A percentile compares a stretch with the other conserved stretches of the same genome.
phyloP scores from a whole-genome alignment of 2,888 invertebrate genomes.

The Ceriagrion tenellum region DNA sequence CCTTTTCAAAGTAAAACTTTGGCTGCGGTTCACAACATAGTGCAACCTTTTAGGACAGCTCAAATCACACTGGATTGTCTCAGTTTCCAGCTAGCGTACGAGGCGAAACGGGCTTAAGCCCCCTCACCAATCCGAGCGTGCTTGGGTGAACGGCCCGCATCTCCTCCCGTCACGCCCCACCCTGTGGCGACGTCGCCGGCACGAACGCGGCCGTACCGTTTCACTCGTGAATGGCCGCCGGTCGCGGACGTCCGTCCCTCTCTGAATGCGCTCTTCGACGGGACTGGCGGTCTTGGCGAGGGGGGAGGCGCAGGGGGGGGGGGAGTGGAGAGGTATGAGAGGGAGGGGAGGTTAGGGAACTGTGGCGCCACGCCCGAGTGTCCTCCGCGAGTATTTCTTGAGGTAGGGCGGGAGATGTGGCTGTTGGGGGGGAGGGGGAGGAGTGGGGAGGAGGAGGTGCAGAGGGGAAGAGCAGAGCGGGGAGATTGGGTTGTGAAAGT shows the following conservation, averaged over 20 bases:
- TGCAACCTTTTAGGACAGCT: too few species aligned
- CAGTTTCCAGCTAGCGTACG: too few species aligned
- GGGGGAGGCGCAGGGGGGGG: neutral
- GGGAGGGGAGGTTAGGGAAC: neutral
- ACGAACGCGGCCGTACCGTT: neutral
- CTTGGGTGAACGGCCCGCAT: too few species aligned
- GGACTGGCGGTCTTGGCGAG: neutral
- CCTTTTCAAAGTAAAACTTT: too few species aligned
- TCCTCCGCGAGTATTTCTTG: slow-evolving; percentile 49
- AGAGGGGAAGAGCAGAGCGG: neutral
- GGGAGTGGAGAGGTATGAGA: neutral
- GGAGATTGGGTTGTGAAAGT: neutral
- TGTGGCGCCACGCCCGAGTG: slow-evolving; percentile 18
- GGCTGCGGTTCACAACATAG: too few species aligned
- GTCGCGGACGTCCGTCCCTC: neutral
- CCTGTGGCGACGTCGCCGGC: too few species aligned
- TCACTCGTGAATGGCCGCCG: neutral
- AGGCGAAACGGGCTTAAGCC: too few species aligned
- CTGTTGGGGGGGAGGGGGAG: neutral
- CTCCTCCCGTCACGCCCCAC: too few species aligned
- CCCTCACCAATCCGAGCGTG: too few species aligned
- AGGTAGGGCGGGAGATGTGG: slow-evolving; percentile 48
- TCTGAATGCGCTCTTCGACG: neutral
- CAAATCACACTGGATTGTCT: too few species aligned
- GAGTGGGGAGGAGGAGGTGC: neutral